A percentile compares a stretch with the other conserved stretches of the same genome.
These are phyloP conservation scores for Caiman crocodilus DNA, from an alignment of 2,797 vertebrate species.

Conservation along the genomic window DNA sequence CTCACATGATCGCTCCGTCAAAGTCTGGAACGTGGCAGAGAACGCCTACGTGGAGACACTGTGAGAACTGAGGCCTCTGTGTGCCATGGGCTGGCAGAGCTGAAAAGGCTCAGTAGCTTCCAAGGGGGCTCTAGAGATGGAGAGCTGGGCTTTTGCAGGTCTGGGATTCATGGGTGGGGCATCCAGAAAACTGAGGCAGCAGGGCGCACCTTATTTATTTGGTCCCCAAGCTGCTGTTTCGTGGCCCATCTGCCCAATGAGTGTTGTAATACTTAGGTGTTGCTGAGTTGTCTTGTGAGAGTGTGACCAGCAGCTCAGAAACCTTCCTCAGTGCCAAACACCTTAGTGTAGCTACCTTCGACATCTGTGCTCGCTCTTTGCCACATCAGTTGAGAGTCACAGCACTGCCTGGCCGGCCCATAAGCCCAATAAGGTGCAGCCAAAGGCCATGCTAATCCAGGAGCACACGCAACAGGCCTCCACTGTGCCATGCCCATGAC, in stretches of 20 bases:
- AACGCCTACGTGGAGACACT: conserved; percentile 96
- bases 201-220: background rate
- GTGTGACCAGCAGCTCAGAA: background rate
- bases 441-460: background rate
- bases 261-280: too few relatives aligned
- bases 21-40: conserved; percentile 97
- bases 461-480: background rate
- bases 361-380: rapidly evolving
- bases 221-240: background rate
- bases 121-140: background rate
- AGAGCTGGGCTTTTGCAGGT: background rate
- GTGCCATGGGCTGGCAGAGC: rapidly evolving
- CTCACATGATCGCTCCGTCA: conserved; percentile 93
- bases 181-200: background rate
- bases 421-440: background rate
- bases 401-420: background rate
- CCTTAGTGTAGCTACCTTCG: background rate
- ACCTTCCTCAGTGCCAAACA: background rate
- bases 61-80: conserved; percentile 81
- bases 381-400: background rate
- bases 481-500: too few relatives aligned
- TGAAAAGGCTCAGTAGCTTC: background rate
- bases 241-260: too few relatives aligned
- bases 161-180: background rate
- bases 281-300: too few relatives aligned